Evolutionary conservation across 2,888 invertebrate species (phyloP).

Genomic region (Pristionchus maxplancki): DNA sequence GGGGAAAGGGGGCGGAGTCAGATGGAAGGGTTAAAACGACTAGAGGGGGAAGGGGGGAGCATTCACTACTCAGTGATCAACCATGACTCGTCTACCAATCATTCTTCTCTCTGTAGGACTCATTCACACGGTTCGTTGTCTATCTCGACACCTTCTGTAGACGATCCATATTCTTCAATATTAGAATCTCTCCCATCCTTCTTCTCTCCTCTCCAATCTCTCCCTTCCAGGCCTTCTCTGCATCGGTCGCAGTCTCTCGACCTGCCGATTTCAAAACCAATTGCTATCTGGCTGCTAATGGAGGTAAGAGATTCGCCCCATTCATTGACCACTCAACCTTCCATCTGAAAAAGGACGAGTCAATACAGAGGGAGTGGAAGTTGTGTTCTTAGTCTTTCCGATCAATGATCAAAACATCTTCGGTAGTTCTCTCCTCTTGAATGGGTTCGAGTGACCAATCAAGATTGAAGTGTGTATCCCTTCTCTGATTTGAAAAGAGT

Average conservation of each 20-base stretch:
- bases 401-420: neutral
- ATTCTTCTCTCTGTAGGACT: neutral
- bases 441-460: neutral
- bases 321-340: neutral
- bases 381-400: slow-evolving; percentile 2
- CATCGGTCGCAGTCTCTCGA: neutral
- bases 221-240: neutral
- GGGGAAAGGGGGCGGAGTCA: slow-evolving; percentile 11
- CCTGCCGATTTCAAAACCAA: slow-evolving; percentile 46
- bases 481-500: neutral
- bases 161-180: neutral
- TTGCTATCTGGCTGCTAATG: slow-evolving; percentile 31
- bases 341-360: neutral
- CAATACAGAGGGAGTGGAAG: neutral
- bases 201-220: neutral
- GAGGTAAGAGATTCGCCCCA: slow-evolving; percentile 16
- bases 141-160: neutral
- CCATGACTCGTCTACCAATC: slow-evolving; percentile 43
- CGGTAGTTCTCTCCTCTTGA: neutral
- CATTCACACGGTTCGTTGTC: neutral
- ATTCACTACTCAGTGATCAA: slow-evolving; percentile 6
- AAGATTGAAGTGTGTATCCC: neutral
- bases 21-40: slow-evolving; percentile 27
- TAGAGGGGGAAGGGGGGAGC: neutral
- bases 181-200: neutral